Base-by-base conservation (phyloP, 2,888 invertebrate genomes). In the Hololepta plana region DNA sequence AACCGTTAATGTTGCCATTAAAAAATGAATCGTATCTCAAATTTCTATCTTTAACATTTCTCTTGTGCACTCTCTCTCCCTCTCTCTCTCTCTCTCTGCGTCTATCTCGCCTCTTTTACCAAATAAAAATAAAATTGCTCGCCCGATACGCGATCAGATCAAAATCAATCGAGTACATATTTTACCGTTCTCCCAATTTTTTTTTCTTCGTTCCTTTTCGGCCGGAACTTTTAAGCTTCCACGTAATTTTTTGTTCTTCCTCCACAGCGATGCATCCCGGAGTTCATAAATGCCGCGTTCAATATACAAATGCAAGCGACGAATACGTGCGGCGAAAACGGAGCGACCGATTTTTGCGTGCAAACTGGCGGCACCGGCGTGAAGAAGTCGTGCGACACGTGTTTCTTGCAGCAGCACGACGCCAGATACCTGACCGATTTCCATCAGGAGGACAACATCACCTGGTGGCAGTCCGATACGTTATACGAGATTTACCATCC, bases 391-490 rank as follows among this genome's bases (percentile, higher is more conserved):
- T 87, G 85, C 47, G 77, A 81, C 42, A 59, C 66, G 31, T 95
- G 93, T 53, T 71, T 62, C 43, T 62, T 61, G 4, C 60, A 63
- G 13, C 64, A 72, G 34, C 82, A 84, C 47, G 66, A 73, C 23
- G 62, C 81, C 9, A 55, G 64, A 26, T 85, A 68, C 52, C 64
- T 96, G 40, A 96, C 95, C 3, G 96, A 98, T 53, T 66, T 82
- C 44, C 85, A 93, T 49, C 84, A 82, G 49, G 74, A 76, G 34
- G 80, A 84, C 38, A 82, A 84, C 47, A 76, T 79, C 38, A 88
- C 91, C 1, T 93, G 88, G 87, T 93, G 93, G 93, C 91, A 93
- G 51, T 91, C 91, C 1, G 91, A 95, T 51, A 96, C 98, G 3
- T 93, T 98, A 90, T 70, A 69, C 44, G 90, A 96, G 45, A n/a